Percentiles rank a stretch among this genome's conserved stretches.
Conservation (phyloP, 2,113 vertebrate species). For the Sander lucioperca region DNA sequence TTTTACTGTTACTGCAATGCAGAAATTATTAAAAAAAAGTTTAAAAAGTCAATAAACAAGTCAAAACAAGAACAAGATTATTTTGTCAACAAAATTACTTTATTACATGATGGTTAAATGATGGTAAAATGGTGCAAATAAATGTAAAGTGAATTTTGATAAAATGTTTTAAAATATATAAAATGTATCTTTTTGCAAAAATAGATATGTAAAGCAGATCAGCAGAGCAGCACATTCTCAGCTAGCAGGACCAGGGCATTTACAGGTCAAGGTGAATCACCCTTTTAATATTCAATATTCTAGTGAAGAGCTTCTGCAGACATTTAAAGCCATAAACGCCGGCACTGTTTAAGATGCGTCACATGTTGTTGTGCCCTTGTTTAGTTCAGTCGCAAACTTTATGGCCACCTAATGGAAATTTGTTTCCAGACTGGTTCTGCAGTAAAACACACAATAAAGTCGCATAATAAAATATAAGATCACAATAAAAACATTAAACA, state of each 20-base stretch:
- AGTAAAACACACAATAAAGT: slow-evolving; percentile 64
- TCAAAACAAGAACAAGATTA: not conserved
- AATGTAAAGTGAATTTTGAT: not conserved
- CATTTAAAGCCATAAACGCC: slow-evolving; percentile 30
- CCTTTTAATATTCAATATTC: slow-evolving; percentile 35
- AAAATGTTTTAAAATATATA: not conserved
- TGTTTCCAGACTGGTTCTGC: slow-evolving; percentile 51
- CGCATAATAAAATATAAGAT: slow-evolving; percentile 47
- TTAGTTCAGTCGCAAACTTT: slow-evolving; percentile 51
- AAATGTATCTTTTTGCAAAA: not conserved
- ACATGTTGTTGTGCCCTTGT: slow-evolving; percentile 40
- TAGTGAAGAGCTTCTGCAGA: slow-evolving; percentile 21
- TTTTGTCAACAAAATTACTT: not conserved
- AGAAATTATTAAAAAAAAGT: not conserved
- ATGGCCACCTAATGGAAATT: slow-evolving; percentile 55
- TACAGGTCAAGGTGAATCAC: slow-evolving; percentile 42
- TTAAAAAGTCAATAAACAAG: not conserved
- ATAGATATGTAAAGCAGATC: not conserved
- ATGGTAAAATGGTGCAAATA: not conserved
- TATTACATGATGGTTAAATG: not conserved
- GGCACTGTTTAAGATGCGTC: slow-evolving; percentile 44
- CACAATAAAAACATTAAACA: slow-evolving; percentile 55
- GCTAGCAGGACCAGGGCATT: not conserved
- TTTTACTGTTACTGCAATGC: not conserved
- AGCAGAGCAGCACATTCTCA: not conserved